Conservation (phyloP, 1,140 invertebrate species). For the Mactra quadrangularis region DNA sequence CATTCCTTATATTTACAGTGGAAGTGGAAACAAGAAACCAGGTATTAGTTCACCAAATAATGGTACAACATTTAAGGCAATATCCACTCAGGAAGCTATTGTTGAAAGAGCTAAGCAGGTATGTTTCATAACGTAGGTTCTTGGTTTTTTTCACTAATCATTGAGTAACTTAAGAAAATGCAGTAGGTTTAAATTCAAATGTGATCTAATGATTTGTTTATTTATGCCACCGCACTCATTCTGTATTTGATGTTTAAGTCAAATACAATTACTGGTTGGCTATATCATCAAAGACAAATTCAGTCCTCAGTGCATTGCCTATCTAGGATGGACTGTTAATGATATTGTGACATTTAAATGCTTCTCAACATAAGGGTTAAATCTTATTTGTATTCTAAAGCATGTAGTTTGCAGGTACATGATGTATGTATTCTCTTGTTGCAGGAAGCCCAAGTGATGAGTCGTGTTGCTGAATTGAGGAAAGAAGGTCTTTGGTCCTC, state of each 20-base stretch:
- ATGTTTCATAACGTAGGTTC: slow-evolving; percentile 11
- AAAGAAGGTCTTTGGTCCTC: slow-evolving; percentile 96
- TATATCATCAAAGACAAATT: slow-evolving; percentile 61
- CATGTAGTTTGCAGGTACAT: neutral
- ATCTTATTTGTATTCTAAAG: neutral
- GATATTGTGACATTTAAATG: slow-evolving; percentile 19
- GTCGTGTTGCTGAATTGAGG: slow-evolving; percentile 91
- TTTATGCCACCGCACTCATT: slow-evolving; percentile 73
- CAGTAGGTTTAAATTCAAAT: too few species aligned
- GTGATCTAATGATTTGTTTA: neutral
- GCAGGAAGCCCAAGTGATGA: slow-evolving; percentile 95
- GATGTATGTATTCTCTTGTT: neutral
- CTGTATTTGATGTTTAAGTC: slow-evolving; percentile 49
- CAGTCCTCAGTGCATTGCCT: slow-evolving; percentile 16
- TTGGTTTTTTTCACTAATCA: too few species aligned
- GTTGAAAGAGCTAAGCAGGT: slow-evolving; percentile 94
- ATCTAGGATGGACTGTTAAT: slow-evolving; percentile 8
- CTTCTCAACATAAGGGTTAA: neutral
- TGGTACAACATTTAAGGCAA: slow-evolving; percentile 71
- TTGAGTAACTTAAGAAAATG: too few species aligned
- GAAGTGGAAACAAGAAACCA: slow-evolving; percentile 16
- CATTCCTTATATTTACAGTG: slow-evolving; percentile 48
- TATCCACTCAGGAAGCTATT: slow-evolving; percentile 89
- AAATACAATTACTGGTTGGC: slow-evolving; percentile 71
- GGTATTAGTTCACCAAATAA: slow-evolving; percentile 70